Evolutionary conservation across 2,888 invertebrate genomes (phyloP).

Genomic region (Willowsia nigromaculata): DNA sequence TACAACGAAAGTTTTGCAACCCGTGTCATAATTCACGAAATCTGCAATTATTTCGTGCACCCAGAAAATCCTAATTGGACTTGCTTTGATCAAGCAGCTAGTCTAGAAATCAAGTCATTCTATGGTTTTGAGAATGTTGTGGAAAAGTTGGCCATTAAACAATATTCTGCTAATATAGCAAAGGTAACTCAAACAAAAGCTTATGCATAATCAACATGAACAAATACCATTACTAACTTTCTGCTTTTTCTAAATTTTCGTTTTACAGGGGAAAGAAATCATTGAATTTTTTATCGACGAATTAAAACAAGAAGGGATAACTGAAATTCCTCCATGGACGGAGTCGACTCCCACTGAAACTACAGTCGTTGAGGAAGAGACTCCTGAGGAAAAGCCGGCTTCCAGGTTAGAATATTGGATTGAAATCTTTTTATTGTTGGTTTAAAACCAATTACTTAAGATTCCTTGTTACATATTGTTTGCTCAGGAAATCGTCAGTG

Average conservation of each 20-base stretch:
- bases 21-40: constrained; percentile 91
- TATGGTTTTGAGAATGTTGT: constrained; percentile 96
- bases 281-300: constrained; percentile 93
- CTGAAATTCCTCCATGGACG: constrained; percentile 85
- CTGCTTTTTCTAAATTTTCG: neutral
- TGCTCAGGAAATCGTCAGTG: constrained; percentile 51
- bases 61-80: constrained; percentile 97
- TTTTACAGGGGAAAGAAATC: constrained; percentile 91
- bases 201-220: no score
- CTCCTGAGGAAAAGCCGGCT: neutral
- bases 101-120: constrained; percentile 95
- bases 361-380: constrained; percentile 19
- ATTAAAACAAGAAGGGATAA: constrained; percentile 88
- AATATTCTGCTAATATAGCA: constrained; percentile 92
- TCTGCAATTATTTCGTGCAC: constrained; percentile 93
- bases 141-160: constrained; percentile 97
- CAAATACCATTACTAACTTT: no score
- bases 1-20: constrained; percentile 94
- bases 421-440: no score
- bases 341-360: constrained; percentile 77
- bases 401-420: constrained; percentile 32
- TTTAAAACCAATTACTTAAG: no score
- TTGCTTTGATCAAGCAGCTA: constrained; percentile 96
- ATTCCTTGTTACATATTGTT: neutral
- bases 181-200: constrained; percentile 82